These are phyloP conservation scores for Lydus trimaculatus DNA, from an alignment of 2,888 invertebrate genomes.

Conservation along the genomic window DNA sequence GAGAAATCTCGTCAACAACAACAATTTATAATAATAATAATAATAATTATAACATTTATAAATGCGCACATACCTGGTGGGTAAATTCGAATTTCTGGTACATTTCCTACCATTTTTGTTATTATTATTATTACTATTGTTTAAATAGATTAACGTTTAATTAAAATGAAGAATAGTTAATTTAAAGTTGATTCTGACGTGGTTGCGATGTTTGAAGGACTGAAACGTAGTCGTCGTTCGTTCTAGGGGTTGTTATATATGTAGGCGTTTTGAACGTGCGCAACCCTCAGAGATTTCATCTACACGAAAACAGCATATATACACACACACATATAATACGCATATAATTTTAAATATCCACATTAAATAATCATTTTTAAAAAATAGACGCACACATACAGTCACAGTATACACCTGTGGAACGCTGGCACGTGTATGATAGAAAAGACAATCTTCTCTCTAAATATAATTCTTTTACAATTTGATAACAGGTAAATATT, in stretches of 20 bases:
- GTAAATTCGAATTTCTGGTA: conserved; percentile 18
- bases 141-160: too few relatives aligned
- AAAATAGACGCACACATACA: neutral
- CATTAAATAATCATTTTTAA: neutral
- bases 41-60: neutral
- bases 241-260: conserved; percentile 46
- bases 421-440: conserved; percentile 26
- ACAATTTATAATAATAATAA: neutral
- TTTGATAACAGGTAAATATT: neutral
- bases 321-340: neutral
- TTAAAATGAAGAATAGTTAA: neutral
- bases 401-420: conserved; percentile 39
- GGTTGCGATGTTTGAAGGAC: conserved; percentile 22
- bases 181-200: neutral
- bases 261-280: conserved; percentile 50
- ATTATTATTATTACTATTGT: too few relatives aligned
- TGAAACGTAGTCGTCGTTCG: conserved; percentile 38
- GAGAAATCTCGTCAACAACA: neutral
- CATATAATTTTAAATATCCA: conserved; percentile 4
- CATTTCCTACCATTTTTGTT: neutral
- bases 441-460: conserved; percentile 16
- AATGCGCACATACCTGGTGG: conserved; percentile 17
- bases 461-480: conserved; percentile 10
- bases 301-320: neutral
- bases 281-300: conserved; percentile 32